Conservation (phyloP, 2,888 invertebrate genomes). For the Rutpela maculata region DNA sequence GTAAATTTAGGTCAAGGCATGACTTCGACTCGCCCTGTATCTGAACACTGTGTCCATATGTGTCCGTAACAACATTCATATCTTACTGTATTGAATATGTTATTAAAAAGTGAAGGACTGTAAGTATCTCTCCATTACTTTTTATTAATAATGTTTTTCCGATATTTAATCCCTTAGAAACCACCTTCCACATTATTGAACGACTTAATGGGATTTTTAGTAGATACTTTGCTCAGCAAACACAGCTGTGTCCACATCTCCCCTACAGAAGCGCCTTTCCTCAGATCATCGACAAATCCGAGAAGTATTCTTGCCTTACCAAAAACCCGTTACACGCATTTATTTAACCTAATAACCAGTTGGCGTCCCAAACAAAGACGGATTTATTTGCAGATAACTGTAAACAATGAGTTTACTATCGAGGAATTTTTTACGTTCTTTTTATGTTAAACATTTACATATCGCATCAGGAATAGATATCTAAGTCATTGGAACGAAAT, state of each 20-base stretch:
- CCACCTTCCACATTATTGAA: no score
- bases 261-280: neutral
- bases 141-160: no score
- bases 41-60: no score
- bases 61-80: no score
- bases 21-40: no score
- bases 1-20: no score
- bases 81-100: no score
- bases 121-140: no score
- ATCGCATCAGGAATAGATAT: slow-evolving; percentile 43
- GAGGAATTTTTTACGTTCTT: slow-evolving; percentile 30
- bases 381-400: slow-evolving; percentile 53
- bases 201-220: no score
- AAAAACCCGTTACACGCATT: slow-evolving; percentile 52
- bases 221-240: neutral
- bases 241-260: neutral
- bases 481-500: slow-evolving; percentile 44
- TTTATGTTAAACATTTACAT: slow-evolving; percentile 42
- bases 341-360: slow-evolving; percentile 52
- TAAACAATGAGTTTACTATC: slow-evolving; percentile 44
- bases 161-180: no score
- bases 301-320: neutral
- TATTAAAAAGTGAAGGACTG: no score
- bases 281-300: slow-evolving; percentile 1
- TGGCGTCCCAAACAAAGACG: slow-evolving; percentile 37